Evolutionary conservation across 2,888 invertebrate species (phyloP).

Genomic region (Protodeltote pygarga): DNA sequence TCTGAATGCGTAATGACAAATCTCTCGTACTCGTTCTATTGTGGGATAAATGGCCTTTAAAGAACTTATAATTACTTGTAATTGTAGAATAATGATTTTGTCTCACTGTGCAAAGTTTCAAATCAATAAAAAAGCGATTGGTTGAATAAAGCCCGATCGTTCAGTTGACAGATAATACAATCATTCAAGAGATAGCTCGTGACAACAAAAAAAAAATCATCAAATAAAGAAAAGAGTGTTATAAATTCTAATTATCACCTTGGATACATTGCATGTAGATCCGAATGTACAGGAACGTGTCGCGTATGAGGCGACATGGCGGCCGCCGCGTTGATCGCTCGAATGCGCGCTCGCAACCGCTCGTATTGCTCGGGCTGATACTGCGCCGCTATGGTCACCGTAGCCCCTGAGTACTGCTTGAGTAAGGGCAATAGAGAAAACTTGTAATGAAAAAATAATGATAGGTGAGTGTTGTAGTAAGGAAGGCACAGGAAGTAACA

Average conservation of each 20-base stretch:
- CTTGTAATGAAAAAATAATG: background rate
- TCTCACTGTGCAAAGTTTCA: too few species aligned
- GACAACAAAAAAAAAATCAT: background rate
- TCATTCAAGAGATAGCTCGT: background rate
- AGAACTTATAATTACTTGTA: too few species aligned
- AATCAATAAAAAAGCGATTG: too few species aligned
- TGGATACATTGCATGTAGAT: conserved; percentile 76
- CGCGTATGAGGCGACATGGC: conserved; percentile 72
- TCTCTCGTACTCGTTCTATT: too few species aligned
- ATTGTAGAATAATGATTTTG: too few species aligned
- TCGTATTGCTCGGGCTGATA: conserved; percentile 85
- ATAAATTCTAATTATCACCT: conserved; percentile 58
- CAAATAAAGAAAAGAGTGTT: too few species aligned
- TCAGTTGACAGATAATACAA: too few species aligned
- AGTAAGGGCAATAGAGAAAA: conserved; percentile 2
- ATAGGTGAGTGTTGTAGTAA: too few species aligned
- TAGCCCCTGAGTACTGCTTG: conserved; percentile 78
- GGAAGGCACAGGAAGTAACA: too few species aligned
- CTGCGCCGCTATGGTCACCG: conserved; percentile 83
- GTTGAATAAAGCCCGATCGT: too few species aligned
- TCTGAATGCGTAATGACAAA: too few species aligned
- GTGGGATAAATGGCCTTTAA: too few species aligned
- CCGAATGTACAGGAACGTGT: conserved; percentile 77
- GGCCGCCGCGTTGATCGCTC: conserved; percentile 81
- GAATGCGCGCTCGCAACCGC: conserved; percentile 80